These are phyloP conservation scores for Peromyscus leucopus DNA, from an alignment of 2,113 vertebrate species.

Conservation along the genomic window DNA sequence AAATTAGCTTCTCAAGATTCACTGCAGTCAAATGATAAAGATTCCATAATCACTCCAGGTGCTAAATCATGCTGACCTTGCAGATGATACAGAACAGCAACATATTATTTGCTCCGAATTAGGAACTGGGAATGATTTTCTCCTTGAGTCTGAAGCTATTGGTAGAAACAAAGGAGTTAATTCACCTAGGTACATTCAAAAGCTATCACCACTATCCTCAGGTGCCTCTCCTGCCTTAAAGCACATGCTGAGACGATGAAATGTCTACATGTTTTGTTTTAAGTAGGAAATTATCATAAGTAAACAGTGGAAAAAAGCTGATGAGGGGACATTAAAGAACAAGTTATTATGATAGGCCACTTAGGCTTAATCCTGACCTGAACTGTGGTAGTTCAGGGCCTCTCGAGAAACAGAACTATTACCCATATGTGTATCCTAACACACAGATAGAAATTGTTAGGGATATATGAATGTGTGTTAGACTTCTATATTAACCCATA, in stretches of 20 bases:
- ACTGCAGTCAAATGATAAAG: neutral
- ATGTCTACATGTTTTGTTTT: neutral
- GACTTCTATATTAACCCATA: neutral
- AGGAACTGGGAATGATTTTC: neutral
- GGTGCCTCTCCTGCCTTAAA: neutral
- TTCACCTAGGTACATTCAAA: neutral
- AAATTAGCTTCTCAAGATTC: neutral
- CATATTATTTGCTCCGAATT: neutral
- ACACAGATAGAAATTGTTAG: neutral
- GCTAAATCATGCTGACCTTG: neutral
- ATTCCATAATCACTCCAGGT: neutral
- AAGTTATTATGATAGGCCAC: neutral
- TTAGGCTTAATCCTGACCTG: neutral
- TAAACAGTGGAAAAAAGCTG: conserved; percentile 1
- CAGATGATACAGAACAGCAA: neutral
- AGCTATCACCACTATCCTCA: neutral
- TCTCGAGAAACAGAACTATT: neutral
- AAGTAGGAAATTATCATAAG: neutral
- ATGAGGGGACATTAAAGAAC: neutral
- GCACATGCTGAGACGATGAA: neutral
- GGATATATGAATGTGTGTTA: neutral
- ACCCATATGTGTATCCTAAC: neutral
- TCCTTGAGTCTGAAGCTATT: neutral
- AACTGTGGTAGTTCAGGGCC: neutral
- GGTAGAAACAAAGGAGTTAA: neutral